phyloP scores from a whole-genome alignment of 2,113 vertebrate genomes.

The Cepphus grylle region DNA sequence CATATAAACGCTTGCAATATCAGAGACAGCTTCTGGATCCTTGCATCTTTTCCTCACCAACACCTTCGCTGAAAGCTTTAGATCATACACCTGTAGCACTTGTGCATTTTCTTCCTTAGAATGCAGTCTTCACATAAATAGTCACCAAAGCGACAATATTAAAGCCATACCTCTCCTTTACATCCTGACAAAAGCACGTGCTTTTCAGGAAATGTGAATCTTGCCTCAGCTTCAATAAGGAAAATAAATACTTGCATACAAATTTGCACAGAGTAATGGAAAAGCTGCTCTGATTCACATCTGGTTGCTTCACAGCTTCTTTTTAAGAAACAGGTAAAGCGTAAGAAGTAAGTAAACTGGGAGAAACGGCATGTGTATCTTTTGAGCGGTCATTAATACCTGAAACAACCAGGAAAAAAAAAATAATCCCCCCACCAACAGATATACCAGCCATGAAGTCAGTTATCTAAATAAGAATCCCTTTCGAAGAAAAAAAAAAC shows the following conservation, averaged over 20 bases:
- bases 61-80: neutral
- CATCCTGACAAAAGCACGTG: rapidly evolving
- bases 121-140: neutral
- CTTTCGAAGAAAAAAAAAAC: neutral
- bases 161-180: neutral
- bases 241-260: neutral
- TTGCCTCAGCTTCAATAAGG: neutral
- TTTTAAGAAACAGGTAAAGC: neutral
- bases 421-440: rapidly evolving
- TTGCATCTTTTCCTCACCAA: rapidly evolving
- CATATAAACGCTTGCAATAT: rapidly evolving
- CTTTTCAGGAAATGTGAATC: neutral
- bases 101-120: neutral
- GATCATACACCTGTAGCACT: no score
- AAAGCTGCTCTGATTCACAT: neutral
- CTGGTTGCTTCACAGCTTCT: neutral
- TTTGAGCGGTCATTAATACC: neutral
- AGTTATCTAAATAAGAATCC: neutral
- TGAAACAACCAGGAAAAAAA: neutral
- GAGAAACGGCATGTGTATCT: rapidly evolving
- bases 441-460: neutral
- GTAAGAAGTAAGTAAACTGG: neutral
- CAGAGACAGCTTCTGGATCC: neutral
- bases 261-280: neutral
- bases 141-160: neutral